A percentile compares a stretch with the other conserved stretches of the same genome.
Evolutionary conservation across 2,113 vertebrate genomes (phyloP).

Genomic region (Chinchilla lanigera): DNA sequence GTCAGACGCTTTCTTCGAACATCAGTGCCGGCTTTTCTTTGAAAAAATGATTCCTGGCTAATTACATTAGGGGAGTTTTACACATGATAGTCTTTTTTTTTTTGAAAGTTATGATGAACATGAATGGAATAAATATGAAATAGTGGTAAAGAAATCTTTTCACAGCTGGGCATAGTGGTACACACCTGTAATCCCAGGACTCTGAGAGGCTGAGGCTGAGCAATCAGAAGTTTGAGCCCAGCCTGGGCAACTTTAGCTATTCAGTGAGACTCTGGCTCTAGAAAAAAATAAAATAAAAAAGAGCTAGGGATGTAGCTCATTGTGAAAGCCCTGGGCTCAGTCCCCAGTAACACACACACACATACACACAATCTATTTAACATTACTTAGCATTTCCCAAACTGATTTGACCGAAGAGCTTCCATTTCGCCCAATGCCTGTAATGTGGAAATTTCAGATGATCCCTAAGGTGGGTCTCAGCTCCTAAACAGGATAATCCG

Average conservation of each 20-base stretch:
- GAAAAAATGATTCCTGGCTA: background rate
- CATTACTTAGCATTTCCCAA: constrained; percentile 42
- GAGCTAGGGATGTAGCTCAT: background rate
- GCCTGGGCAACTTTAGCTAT: background rate
- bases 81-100: background rate
- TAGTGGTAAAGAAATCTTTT: background rate
- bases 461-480: background rate
- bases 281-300: background rate
- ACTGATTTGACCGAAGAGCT: background rate
- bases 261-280: background rate
- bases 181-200: background rate
- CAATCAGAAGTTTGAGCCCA: background rate
- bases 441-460: constrained; percentile 14
- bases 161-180: background rate
- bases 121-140: constrained; percentile 47
- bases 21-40: background rate
- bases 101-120: background rate
- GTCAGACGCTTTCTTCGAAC: constrained; percentile 19
- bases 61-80: constrained; percentile 13
- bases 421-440: background rate
- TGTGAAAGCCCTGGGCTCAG: background rate
- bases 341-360: background rate
- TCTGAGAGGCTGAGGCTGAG: background rate
- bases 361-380: background rate
- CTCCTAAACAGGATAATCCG: background rate